phyloP scores from a whole-genome alignment of 2,113 vertebrate genomes.

The Penelope pileata region DNA sequence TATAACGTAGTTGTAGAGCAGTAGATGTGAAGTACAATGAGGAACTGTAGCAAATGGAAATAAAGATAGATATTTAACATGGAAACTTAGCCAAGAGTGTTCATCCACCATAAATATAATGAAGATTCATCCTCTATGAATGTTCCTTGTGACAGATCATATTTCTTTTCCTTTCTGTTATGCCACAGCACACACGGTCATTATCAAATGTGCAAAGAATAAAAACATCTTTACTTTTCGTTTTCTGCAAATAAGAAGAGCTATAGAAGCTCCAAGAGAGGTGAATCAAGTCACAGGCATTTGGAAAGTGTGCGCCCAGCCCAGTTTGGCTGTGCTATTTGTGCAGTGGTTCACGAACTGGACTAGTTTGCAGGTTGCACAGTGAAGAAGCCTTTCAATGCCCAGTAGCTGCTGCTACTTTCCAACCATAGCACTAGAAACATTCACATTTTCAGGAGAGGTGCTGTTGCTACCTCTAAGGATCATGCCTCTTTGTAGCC shows the following conservation, averaged over 20 bases:
- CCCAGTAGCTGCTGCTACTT: neutral
- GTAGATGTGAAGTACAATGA: neutral
- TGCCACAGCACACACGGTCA: rapidly evolving
- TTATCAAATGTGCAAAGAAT: neutral
- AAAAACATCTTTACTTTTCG: neutral
- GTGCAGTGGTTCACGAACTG: neutral
- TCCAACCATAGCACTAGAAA: neutral
- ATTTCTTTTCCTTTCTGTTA: neutral
- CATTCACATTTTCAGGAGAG: neutral
- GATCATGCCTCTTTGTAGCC: neutral
- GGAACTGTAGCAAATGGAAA: neutral
- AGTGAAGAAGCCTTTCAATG: neutral
- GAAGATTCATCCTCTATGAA: neutral
- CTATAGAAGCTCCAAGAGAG: neutral
- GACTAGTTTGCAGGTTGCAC: neutral
- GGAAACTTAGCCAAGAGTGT: neutral
- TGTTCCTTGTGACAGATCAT: neutral
- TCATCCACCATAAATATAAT: neutral
- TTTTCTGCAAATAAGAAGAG: neutral
- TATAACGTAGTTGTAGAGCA: neutral
- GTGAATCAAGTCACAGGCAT: rapidly evolving
- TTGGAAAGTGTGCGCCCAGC: neutral
- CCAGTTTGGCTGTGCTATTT: neutral
- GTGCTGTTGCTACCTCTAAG: neutral
- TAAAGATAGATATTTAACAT: neutral